Base-by-base conservation (phyloP, 2,888 invertebrate genomes). In the Drosophila anceps region DNA sequence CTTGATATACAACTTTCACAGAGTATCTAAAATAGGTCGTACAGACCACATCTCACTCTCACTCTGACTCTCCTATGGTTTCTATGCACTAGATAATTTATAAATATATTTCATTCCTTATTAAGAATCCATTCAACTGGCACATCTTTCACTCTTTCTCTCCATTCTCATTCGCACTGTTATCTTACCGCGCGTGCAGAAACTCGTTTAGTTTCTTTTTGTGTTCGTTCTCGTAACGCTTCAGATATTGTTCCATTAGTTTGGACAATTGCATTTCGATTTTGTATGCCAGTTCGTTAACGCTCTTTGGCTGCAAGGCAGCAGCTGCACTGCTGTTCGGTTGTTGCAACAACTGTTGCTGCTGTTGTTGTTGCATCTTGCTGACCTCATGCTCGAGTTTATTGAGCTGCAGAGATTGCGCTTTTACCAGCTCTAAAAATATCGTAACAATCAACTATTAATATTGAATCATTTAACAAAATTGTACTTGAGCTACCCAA, bases 351-450 rank as follows among this genome's bases (percentile, higher is more conserved):
- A 67, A 68, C n/a, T 69, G 64, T 15, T 64, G 46, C 33, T 69
- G 74, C 13, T 69, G 73, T 24, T 81, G 77, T 31, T 86, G 73
- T 48, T 82, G 84, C 81, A 91, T 69, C 64, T 92, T 91, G 48
- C 68, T 59, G 58, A 93, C 88, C 54, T 93, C 93, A 54, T 89
- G 88, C 64, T 94, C 93, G 51, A 95, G 81, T 29, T 92, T 82
- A 24, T 93, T 92, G 50, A 95, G 88, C 91, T 95, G 94, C 59
- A 92, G 90, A 5, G 93, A 93, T 83, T 94, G 94, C 37, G 92
- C 89, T 64, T 93, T 91, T 48, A 95, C 90, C 73, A 94, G 79
- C 65, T 94, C 95, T 94, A 76, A 24, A 18, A 46, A n/a, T n/a
- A 24, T 12, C 7, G 0, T 10, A 12, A 13, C 6, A 15, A 15